A percentile compares a stretch with the other conserved stretches of the same genome.
Conservation (phyloP, 2,888 invertebrate species). For the Ectobius pallidus region DNA sequence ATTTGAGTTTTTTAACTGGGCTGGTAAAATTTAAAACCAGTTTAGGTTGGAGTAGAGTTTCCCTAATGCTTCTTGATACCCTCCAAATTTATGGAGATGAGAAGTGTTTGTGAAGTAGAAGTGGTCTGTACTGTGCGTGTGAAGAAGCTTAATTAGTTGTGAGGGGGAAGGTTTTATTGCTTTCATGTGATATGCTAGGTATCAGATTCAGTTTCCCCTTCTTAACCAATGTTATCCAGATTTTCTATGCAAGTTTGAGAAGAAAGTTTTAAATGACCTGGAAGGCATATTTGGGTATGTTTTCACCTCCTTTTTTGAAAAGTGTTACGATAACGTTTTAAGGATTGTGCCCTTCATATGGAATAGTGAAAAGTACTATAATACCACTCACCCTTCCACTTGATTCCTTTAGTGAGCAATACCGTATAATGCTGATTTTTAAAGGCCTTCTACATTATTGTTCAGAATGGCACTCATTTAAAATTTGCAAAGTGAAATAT, state of each 20-base stretch:
- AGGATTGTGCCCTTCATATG: neutral
- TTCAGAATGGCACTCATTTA: neutral
- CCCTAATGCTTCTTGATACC: neutral
- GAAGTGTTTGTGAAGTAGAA: neutral
- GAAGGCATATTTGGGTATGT: slow-evolving; percentile 21
- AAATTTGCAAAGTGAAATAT: slow-evolving; percentile 10
- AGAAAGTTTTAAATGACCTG: neutral
- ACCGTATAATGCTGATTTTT: neutral
- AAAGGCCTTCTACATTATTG: neutral
- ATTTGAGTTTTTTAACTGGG: too few relatives aligned
- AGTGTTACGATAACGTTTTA: slow-evolving; percentile 9
- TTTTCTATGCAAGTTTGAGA: neutral
- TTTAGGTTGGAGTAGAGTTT: neutral
- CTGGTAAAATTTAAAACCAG: too few relatives aligned
- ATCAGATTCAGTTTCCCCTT: too few relatives aligned
- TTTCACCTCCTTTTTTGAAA: slow-evolving; percentile 7
- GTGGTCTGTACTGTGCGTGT: too few relatives aligned
- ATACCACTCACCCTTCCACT: neutral
- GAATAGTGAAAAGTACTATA: neutral
- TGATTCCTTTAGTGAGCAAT: neutral
- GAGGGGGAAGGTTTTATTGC: neutral
- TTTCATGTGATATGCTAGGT: slow-evolving; percentile 4
- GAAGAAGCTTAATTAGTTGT: neutral
- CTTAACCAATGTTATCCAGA: neutral
- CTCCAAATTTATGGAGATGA: neutral